Evolutionary conservation across 2,888 invertebrate species (phyloP), one percentile per base, ranked within the genome.

Genomic region (Phaonia tiefii): DNA sequence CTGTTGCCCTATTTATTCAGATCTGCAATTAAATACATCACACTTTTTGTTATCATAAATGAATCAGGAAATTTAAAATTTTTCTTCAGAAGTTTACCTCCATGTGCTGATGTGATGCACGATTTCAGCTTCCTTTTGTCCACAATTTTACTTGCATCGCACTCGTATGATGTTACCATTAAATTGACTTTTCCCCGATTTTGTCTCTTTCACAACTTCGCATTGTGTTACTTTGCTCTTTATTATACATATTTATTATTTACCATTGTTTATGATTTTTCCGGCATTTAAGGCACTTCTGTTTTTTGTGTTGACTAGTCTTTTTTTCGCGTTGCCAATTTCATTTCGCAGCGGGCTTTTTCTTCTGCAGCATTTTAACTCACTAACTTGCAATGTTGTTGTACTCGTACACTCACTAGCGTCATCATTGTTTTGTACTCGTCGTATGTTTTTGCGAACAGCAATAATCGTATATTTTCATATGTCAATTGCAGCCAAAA

Each of bases 181-280:
- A 3, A 31, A 31, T 31, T 31, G 3, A 49, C 17, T 49, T 49
- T 49, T 13, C 49, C 15, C 1, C 7, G 17, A n/a, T n/a, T 49
- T 49, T 1, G 49, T 5, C 7, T 49, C 15, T 15, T 49, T 49
- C 49, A 8, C 31, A 31, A 31, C 8, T 31, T 31, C 8, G 4
- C 31, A 31, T 5, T 31, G 3, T 31, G 31, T 8, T 8, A 31
- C 31, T 5, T 31, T 5, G 31, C 8, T 46, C 8, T 22, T 51
- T 22, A 20, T 10, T 51, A 22, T 51, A 10, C 31, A 11, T 31
- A 31, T 31, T 54, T 54, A 13, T 74, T 77, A 74, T 77, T 70
- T 70, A 76, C 80, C 76, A 80, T 80, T 76, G 70, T 80, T 80
- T 80, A 80, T 80, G 76, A 80, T 76, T 80, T 80, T 80, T 80